Base-by-base conservation (phyloP, 2,113 vertebrate genomes). In the Acrocephalus arundinaceus region DNA sequence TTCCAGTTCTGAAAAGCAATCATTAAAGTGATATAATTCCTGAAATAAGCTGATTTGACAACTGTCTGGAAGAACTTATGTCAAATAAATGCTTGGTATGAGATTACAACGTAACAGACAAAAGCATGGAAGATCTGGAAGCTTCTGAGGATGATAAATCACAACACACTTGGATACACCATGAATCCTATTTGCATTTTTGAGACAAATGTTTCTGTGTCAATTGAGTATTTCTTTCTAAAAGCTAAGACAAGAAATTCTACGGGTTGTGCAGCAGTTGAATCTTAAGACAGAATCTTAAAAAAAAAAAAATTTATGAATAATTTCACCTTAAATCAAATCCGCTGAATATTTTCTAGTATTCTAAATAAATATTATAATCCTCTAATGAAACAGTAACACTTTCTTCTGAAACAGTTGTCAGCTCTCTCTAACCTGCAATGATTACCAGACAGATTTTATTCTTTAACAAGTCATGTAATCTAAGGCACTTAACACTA, bases 331-430 rank as follows among this genome's bases (percentile, higher is more conserved):
- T 67, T 76, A 86, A 95, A 80, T 76, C n/a, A 85, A 31, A 91
- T 20, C 58, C 66, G 30, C 6, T 80, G 37, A 68, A 15, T 76
- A 95, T 73, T 89, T 91, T 65, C 65, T 65, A 68, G 16, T 76
- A 82, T 81, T 94, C 81, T 48, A 89, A 89, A 72, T 73, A 85
- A 85, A 80, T 83, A 59, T 58, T 45, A 79, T 54, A 90, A 88
- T 71, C 19, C 30, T 39, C 23, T 74, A 87, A 83, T 15, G 20
- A 19, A 83, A 93, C 11, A 85, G 43, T 48, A 90, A 70, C 25
- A 55, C 41, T 83, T 94, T 86, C 63, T 86, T 70, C 61, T 1
- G 0, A 51, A 95, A 75, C n/a, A 90, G n/a, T 67, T 90, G 67
- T 37, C 59, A 83, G 51, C 13, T 62, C 41, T 48, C 54, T 90